Percentiles rank a stretch among this genome's conserved stretches.
Evolutionary conservation across 2,888 invertebrate species (phyloP).

Genomic region (Tetragonula carbonaria): DNA sequence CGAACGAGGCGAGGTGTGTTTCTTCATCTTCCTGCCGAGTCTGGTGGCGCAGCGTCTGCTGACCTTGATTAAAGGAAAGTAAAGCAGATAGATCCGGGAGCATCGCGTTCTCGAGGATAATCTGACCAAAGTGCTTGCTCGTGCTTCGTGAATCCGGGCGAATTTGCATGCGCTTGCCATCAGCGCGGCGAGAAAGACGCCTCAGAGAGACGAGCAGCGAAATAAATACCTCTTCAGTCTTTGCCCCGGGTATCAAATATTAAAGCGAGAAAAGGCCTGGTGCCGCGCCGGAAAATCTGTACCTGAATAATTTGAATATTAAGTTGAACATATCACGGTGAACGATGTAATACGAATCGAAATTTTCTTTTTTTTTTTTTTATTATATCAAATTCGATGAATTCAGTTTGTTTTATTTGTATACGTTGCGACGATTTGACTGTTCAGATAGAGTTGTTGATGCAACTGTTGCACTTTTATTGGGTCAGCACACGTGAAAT

Average conservation of each 20-base stretch:
- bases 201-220: background rate
- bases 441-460: too few relatives aligned
- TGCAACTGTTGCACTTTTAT: too few relatives aligned
- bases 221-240: background rate
- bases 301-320: background rate
- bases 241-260: background rate
- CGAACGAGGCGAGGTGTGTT: background rate
- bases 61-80: slow-evolving; percentile 43
- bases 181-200: slow-evolving; percentile 8
- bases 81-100: slow-evolving; percentile 29
- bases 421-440: too few relatives aligned
- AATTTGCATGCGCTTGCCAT: slow-evolving; percentile 26
- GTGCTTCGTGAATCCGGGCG: background rate
- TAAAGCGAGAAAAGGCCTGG: background rate
- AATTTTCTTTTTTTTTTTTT: too few relatives aligned
- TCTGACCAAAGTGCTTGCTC: slow-evolving; percentile 25
- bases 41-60: background rate
- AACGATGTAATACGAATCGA: too few relatives aligned
- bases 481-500: too few relatives aligned
- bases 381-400: too few relatives aligned
- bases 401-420: too few relatives aligned
- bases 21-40: background rate
- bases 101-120: slow-evolving; percentile 21
- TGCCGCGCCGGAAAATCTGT: background rate
- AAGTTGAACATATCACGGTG: too few relatives aligned